A percentile compares a stretch with the other conserved stretches of the same genome.
Evolutionary conservation across 2,888 invertebrate species (phyloP).

Genomic region (Dyspetes luteomarginatus): DNA sequence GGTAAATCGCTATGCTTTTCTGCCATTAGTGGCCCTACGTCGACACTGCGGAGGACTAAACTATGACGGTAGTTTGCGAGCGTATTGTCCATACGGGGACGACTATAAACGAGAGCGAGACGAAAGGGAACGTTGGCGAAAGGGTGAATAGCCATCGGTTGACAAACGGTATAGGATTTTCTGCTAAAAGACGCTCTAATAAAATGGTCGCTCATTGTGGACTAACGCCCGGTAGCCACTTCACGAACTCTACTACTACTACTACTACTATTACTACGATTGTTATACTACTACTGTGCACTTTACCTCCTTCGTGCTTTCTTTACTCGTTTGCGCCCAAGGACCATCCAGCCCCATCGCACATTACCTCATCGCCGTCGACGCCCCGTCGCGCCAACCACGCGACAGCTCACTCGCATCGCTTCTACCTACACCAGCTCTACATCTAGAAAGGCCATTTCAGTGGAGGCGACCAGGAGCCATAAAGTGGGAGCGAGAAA

Average conservation of each 20-base stretch:
- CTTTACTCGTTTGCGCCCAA: slow-evolving; percentile 53
- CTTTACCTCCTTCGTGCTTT: slow-evolving; percentile 65
- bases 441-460: slow-evolving; percentile 17
- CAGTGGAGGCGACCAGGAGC: background rate
- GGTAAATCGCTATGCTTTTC: slow-evolving; percentile 42
- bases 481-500: background rate
- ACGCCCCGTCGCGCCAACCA: slow-evolving; percentile 65
- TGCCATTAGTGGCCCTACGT: slow-evolving; percentile 4
- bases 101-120: background rate
- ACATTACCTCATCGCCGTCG: slow-evolving; percentile 61
- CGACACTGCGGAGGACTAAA: slow-evolving; percentile 37
- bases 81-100: background rate
- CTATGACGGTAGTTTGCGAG: background rate
- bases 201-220: slow-evolving; percentile 78
- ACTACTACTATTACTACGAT: slow-evolving; percentile 9
- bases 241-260: slow-evolving; percentile 72
- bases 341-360: slow-evolving; percentile 32
- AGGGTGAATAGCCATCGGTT: slow-evolving; percentile 73
- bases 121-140: slow-evolving; percentile 36
- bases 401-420: slow-evolving; percentile 33
- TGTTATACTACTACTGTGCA: slow-evolving; percentile 54
- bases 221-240: slow-evolving; percentile 71
- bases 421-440: slow-evolving; percentile 33
- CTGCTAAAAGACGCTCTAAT: slow-evolving; percentile 80
- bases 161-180: slow-evolving; percentile 80